These are phyloP conservation scores for Rhincodon typus DNA, from an alignment of 2,797 vertebrate species.

Conservation along the genomic window DNA sequence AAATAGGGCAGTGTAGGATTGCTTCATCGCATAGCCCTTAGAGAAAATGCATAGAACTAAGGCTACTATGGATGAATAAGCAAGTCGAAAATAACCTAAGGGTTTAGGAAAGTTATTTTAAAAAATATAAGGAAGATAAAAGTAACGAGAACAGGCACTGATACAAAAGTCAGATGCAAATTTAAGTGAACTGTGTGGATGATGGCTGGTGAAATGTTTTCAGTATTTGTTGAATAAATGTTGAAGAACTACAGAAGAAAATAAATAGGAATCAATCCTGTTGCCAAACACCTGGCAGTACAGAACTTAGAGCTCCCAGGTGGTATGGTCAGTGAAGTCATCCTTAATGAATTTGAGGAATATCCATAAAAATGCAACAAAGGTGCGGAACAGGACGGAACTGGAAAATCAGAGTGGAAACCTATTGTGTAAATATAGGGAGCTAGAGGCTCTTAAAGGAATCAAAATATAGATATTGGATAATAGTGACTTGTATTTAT, in stretches of 20 bases:
- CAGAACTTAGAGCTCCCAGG: background rate
- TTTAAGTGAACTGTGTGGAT: background rate
- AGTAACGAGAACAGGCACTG: background rate
- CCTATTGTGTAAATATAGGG: background rate
- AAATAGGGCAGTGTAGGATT: slow-evolving; percentile 5
- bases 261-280: background rate
- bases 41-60: background rate
- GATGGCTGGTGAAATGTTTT: background rate
- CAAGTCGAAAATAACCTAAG: background rate
- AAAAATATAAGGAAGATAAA: background rate
- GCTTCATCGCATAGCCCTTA: background rate
- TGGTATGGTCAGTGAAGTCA: background rate
- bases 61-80: background rate
- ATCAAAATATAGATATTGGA: background rate
- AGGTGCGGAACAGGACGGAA: background rate
- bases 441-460: background rate
- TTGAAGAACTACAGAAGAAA: background rate
- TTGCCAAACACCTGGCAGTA: background rate
- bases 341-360: background rate
- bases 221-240: background rate
- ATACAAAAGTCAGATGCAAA: background rate
- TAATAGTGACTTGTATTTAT: background rate
- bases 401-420: background rate
- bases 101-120: slow-evolving; percentile 28
- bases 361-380: background rate